These are phyloP conservation scores for Cheilosia grossa DNA, from an alignment of 2,888 invertebrate species.

Conservation along the genomic window DNA sequence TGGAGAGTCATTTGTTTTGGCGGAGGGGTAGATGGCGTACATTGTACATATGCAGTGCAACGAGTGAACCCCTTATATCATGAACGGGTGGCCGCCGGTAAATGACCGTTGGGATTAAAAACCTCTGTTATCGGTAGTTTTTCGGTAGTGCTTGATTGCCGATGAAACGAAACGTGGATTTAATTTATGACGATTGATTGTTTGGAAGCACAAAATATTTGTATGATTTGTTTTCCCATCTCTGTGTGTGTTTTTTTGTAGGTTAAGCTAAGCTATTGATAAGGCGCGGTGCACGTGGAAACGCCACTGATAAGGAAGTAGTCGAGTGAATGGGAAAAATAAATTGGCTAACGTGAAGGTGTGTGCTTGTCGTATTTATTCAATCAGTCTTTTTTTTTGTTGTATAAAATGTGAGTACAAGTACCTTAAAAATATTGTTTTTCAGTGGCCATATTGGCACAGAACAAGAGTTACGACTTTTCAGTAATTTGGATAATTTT, in stretches of 20 bases:
- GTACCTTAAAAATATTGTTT: no score
- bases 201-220: constrained; percentile 46
- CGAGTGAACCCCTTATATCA: constrained; percentile 27
- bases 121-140: constrained; percentile 60
- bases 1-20: constrained; percentile 44
- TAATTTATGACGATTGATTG: constrained; percentile 62
- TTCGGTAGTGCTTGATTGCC: constrained; percentile 49
- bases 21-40: background rate
- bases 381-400: no score
- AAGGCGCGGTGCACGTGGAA: constrained; percentile 53
- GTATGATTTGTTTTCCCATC: constrained; percentile 15
- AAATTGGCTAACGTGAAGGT: background rate
- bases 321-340: constrained; percentile 1
- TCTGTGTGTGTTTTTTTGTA: background rate
- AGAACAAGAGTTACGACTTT: no score
- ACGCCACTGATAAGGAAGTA: constrained; percentile 44
- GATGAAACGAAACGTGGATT: constrained; percentile 45
- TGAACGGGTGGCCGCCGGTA: background rate
- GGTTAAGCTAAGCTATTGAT: constrained; percentile 46
- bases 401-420: no score
- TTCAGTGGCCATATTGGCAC: no score
- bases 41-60: background rate
- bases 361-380: background rate
- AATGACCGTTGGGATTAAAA: constrained; percentile 59
- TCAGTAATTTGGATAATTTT: no score